A percentile compares a stretch with the other conserved stretches of the same genome.
phyloP scores from a whole-genome alignment of 2,113 vertebrate genomes.

The Xiphophorus couchianus region DNA sequence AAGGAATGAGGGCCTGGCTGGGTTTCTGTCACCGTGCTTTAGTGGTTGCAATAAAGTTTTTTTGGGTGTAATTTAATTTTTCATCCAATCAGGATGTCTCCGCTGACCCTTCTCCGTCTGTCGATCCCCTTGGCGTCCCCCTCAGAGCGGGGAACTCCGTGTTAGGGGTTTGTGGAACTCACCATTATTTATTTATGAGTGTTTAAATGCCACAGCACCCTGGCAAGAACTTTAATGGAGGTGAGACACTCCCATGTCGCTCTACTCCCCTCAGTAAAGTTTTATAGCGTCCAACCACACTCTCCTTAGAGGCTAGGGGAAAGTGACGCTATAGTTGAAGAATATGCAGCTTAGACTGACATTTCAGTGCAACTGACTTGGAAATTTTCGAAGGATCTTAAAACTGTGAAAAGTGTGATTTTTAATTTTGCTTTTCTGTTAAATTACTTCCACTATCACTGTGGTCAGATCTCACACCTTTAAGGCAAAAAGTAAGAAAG shows the following conservation, averaged over 20 bases:
- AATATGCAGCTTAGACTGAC: slow-evolving; percentile 66
- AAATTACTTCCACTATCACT: slow-evolving; percentile 22
- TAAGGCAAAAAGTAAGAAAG: slow-evolving; percentile 7
- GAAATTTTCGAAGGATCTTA: slow-evolving; percentile 44
- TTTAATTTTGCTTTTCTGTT: slow-evolving; percentile 39
- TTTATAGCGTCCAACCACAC: slow-evolving; percentile 77
- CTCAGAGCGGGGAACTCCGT: slow-evolving; percentile 48
- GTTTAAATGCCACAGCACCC: slow-evolving; percentile 73
- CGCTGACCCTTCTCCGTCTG: slow-evolving; percentile 43
- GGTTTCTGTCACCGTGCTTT: slow-evolving; percentile 52
- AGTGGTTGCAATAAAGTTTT: slow-evolving; percentile 68
- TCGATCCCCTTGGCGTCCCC: slow-evolving; percentile 5
- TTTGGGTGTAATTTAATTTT: slow-evolving; percentile 55
- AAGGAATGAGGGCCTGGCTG: slow-evolving; percentile 62
- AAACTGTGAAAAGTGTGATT: slow-evolving; percentile 41
- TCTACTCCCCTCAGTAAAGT: slow-evolving; percentile 76
- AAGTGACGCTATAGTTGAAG: slow-evolving; percentile 71
- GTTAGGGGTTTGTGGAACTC: slow-evolving; percentile 57
- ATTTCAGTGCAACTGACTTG: slow-evolving; percentile 41
- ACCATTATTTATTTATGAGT: slow-evolving; percentile 68
- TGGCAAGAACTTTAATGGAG: slow-evolving; percentile 76
- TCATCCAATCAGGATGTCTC: slow-evolving; percentile 56
- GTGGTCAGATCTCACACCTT: slow-evolving; percentile 29
- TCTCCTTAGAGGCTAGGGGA: slow-evolving; percentile 70
- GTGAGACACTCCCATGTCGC: slow-evolving; percentile 77